These are phyloP conservation scores for Cheirogaleus major DNA, from an alignment of 2,797 vertebrate genomes.

Conservation along the genomic window DNA sequence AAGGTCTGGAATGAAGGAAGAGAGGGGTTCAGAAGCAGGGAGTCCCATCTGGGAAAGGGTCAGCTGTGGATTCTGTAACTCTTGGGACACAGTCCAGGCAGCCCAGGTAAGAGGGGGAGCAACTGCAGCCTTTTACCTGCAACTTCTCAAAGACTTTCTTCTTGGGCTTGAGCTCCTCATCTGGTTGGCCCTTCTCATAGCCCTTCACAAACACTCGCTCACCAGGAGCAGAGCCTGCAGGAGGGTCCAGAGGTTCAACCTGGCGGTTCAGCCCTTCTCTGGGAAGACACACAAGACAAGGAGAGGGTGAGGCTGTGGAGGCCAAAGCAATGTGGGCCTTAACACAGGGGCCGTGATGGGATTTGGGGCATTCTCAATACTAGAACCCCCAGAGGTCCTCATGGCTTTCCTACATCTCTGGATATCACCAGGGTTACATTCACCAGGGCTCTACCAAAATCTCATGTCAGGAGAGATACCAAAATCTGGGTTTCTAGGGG, in stretches of 20 bases:
- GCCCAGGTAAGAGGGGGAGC: background rate
- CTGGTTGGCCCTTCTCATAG: conserved; percentile 91
- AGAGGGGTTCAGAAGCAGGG: background rate
- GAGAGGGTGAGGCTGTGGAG: background rate
- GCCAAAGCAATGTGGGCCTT: background rate
- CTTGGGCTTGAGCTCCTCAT: conserved; percentile 96
- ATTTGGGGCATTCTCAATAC: background rate
- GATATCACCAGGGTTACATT: background rate
- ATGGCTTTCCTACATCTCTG: background rate
- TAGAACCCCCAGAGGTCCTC: background rate
- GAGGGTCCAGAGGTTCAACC: conserved; percentile 96
- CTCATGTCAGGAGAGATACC: background rate
- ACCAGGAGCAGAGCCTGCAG: conserved; percentile 91
- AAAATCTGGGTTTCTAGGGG: background rate
- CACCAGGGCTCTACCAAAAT: background rate
- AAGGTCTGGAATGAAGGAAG: background rate
- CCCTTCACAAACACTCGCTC: conserved; percentile 94
- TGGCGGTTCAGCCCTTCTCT: conserved; percentile 91
- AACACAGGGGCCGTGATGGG: background rate
- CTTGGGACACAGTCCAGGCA: background rate
- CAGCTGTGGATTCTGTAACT: background rate
- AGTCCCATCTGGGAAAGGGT: background rate
- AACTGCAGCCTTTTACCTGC: conserved; percentile 87
- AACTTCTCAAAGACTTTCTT: conserved; percentile 98
- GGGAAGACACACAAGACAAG: background rate